phyloP scores from a whole-genome alignment of 1,140 invertebrate species.

The Nasonia longicornis region DNA sequence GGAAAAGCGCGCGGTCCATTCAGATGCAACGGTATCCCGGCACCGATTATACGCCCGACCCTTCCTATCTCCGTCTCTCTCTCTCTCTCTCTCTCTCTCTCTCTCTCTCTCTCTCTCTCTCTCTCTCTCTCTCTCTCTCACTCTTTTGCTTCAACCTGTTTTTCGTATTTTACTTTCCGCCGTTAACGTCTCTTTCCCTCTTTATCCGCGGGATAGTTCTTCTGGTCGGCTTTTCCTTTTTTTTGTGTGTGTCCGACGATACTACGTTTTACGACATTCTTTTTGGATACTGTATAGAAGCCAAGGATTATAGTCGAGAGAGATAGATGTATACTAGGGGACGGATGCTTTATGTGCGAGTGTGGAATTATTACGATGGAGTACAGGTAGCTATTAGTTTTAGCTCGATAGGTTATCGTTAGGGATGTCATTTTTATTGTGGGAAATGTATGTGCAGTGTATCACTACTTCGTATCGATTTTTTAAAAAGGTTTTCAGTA shows the following conservation, averaged over 20 bases:
- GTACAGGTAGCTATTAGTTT: neutral
- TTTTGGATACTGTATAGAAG: neutral
- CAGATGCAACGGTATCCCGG: constrained; percentile 66
- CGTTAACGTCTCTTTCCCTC: constrained; percentile 41
- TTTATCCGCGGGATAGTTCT: neutral
- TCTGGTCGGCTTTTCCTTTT: constrained; percentile 23
- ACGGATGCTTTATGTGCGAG: too few relatives aligned
- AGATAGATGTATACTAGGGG: too few relatives aligned
- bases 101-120: neutral
- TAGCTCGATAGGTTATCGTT: neutral
- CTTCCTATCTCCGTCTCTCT: constrained; percentile 38
- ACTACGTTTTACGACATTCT: constrained; percentile 1
- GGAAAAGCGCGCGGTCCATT: constrained; percentile 37
- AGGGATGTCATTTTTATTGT: too few relatives aligned
- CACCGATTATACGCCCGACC: constrained; percentile 59
- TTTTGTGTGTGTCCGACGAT: constrained; percentile 13
- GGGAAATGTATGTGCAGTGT: too few relatives aligned
- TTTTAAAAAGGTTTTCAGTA: neutral
- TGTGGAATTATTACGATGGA: too few relatives aligned
- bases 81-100: neutral
- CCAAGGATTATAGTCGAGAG: too few relatives aligned
- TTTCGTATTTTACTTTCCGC: constrained; percentile 40
- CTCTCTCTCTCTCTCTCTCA: constrained; percentile 10
- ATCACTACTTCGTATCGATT: neutral
- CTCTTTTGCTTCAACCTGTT: constrained; percentile 42